Evolutionary conservation across 1,140 invertebrate genomes (phyloP), one percentile per base, ranked within the genome.

Genomic region (Megalopta genalis): DNA sequence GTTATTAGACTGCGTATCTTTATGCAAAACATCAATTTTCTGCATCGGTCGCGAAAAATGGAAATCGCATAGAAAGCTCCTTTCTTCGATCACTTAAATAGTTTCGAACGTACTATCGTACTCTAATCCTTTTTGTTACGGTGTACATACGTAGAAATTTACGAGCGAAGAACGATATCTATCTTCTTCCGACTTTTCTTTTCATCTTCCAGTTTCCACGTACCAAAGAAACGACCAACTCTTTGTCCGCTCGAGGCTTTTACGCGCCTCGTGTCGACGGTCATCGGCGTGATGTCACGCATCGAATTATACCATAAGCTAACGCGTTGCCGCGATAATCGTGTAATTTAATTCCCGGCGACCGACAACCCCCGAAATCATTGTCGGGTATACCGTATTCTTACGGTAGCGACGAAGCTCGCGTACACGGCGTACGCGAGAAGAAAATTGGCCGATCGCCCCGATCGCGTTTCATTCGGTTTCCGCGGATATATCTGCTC

Each of bases 301-400:
- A n/a, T 14, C 71, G 77, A 72, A 65, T 84, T 80, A 80, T 25
- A 72, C 57, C 77, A 16, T 42, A 54, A 46, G 25, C 57, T 37
- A 66, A 81, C 69, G 73, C 84, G 84, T 81, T 70, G 54, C 65
- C 23, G 54, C 39, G 46, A 46, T 57, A 59, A 57, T 79, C 18
- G 49, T 16, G 49, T 52, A 81, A 85, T 81, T 84, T 54, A 80
- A 85, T 84, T 78, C 77, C 1, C 27, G 23, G 54, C 46, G 59
- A 63, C 49, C 73, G 64, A 21, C 27, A 49, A 49, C 23, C 49
- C 32, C 25, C 59, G 65, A 82, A 82, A 85, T 85, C 77, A 70
- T 85, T 78, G 62, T 71, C 71, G 67, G 46, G 69, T 42, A 42
- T 42, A 3, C 21, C 25, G 39, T 80, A 54, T 81, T 73, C 68